Evolutionary conservation across 2,888 invertebrate genomes (phyloP), one percentile per base, ranked within the genome.

Genomic region (Bhutanitis thaidina): DNA sequence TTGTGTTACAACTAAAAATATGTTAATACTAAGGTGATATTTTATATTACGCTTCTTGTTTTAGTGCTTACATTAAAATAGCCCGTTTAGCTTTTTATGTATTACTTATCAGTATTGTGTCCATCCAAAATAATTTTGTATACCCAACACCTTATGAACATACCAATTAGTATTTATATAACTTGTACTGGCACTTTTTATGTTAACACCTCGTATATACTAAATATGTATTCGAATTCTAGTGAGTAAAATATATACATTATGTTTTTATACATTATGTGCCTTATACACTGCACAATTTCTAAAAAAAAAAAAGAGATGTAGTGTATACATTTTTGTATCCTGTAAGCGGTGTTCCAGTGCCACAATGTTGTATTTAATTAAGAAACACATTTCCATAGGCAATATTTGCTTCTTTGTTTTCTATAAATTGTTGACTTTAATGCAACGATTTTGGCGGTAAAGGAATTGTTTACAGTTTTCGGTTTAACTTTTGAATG

Each of bases 251-350:
- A 32, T 34, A 48, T 37, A 36, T 50, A 34, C 41, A 30, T 10
- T 29, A 40, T 58, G 49, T 49, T 51, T 44, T 49, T 55, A 43
- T 49, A 53, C 45, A 43, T 54, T 62, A 68, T 66, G 82, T 84
- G 80, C 81, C 81, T 80, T 80, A 77, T 57, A 69, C 54, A 62
- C 67, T 71, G 80, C 81, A 81, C 82, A 80, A 80, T 67, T 74
- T 52, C 29, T 69, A 65, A 61, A 65, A 61, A 55, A 60, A 39
- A 63, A 61, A 65, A 61, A 55, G 60, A 39, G 62, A 60, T 65
- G 54, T 60, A 66, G 63, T 58, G 68, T 67, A 64, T 62, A 60
- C 67, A 64, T 64, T 60, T 62, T 68, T 65, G 53, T 54, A 52
- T 54, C 45, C 50, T 49, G 12, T 30, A 47, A 57, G 59, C 61